A percentile compares a stretch with the other conserved stretches of the same genome.
Conservation (phyloP, 2,113 vertebrate species). For the Semnopithecus entellus region DNA sequence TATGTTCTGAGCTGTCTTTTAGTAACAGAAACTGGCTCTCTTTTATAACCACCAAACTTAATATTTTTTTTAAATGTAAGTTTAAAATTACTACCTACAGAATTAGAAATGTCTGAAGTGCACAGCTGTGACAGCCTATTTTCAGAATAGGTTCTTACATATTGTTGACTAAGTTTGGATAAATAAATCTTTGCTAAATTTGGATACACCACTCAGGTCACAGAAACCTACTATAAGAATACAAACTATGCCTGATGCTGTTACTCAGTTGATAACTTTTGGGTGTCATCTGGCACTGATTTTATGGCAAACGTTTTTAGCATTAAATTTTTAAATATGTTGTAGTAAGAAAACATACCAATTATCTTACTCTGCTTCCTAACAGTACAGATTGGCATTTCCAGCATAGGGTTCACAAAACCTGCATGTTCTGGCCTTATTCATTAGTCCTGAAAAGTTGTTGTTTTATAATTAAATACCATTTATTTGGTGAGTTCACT, state of each 20-base stretch:
- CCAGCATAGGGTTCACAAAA: neutral
- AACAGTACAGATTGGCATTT: neutral
- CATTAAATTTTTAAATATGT: neutral
- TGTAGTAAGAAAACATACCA: neutral
- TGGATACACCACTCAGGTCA: neutral
- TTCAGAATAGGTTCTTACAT: constrained; percentile 24
- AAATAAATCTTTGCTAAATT: constrained; percentile 53
- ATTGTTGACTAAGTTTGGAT: neutral
- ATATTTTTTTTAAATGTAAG: neutral
- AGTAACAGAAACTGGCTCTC: constrained; percentile 21
- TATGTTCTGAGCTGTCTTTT: neutral
- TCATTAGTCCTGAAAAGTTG: neutral
- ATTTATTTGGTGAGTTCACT: neutral
- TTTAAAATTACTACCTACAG: constrained; percentile 37
- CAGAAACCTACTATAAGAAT: neutral
- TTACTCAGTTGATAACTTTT: neutral
- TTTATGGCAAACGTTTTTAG: neutral
- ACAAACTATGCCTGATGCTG: neutral
- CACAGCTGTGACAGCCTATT: neutral
- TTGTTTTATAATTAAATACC: constrained; percentile 3
- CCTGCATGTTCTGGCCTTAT: neutral
- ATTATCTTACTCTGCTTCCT: neutral
- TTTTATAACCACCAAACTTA: constrained; percentile 18
- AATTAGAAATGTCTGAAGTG: constrained; percentile 31
- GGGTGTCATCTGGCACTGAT: neutral